phyloP scores from a whole-genome alignment of 2,113 vertebrate species.

The Eira barbara region DNA sequence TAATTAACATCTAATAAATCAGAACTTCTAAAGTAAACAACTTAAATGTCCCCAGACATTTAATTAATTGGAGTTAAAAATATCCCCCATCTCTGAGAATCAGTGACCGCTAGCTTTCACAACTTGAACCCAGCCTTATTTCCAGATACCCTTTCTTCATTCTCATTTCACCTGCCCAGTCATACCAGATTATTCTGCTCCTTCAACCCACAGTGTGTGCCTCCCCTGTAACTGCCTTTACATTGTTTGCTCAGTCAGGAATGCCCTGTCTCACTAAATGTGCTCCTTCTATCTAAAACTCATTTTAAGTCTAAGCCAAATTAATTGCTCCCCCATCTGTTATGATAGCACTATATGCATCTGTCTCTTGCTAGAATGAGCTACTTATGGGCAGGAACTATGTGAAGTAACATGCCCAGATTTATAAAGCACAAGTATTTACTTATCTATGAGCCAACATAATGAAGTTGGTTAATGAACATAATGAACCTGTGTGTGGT shows the following conservation, averaged over 20 bases:
- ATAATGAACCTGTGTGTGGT: constrained; percentile 8
- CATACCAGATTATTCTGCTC: not conserved
- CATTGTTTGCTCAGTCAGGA: not conserved
- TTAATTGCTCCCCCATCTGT: constrained; percentile 53
- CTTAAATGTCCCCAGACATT: not conserved
- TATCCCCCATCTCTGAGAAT: not conserved
- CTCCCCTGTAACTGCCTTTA: not conserved
- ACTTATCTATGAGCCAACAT: constrained; percentile 7
- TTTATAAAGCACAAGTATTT: constrained; percentile 20
- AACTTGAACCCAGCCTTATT: not conserved
- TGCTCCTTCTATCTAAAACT: constrained; percentile 5
- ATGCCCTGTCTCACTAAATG: not conserved
- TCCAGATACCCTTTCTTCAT: not conserved
- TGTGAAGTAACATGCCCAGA: constrained; percentile 30
- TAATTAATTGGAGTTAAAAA: not conserved
- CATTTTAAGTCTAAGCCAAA: constrained; percentile 33
- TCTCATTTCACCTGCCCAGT: not conserved
- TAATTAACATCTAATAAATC: constrained; percentile 36
- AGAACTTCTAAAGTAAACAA: constrained; percentile 19
- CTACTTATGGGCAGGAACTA: not conserved
- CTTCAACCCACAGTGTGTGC: not conserved
- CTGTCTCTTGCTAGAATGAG: constrained; percentile 5
- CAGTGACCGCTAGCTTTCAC: not conserved
- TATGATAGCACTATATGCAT: constrained; percentile 13
- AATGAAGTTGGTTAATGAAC: not conserved